phyloP scores from a whole-genome alignment of 2,113 vertebrate species.

The Lophochroa leadbeateri region DNA sequence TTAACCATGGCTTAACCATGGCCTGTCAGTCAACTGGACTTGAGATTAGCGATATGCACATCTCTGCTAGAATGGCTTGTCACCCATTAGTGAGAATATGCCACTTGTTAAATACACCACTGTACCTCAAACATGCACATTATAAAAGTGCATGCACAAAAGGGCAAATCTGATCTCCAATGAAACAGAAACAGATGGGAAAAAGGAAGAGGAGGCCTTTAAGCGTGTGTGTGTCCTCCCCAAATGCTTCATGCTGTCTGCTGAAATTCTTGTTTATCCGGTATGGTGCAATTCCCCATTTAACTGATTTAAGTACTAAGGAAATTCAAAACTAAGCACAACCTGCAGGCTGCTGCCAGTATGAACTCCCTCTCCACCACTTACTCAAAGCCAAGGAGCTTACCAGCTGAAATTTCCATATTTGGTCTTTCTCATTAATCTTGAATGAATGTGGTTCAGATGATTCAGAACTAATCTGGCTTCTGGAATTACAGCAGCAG shows the following conservation, averaged over 20 bases:
- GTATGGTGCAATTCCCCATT: background rate
- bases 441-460: constrained; percentile 59
- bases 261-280: background rate
- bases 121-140: background rate
- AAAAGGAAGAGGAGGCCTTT: background rate
- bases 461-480: constrained; percentile 60
- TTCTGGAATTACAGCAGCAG: constrained; percentile 62
- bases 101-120: background rate
- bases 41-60: fast-evolving
- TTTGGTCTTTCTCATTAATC: constrained; percentile 58
- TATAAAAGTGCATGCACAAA: background rate
- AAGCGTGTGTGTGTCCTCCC: fast-evolving
- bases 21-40: background rate
- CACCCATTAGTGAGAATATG: background rate
- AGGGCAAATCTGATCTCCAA: background rate
- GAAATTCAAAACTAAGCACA: constrained; percentile 3
- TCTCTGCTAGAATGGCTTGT: background rate
- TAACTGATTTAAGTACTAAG: background rate
- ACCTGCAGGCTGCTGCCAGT: background rate
- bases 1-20: background rate
- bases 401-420: constrained; percentile 51
- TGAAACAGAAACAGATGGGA: background rate
- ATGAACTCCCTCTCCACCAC: background rate
- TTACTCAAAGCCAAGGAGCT: background rate
- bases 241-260: background rate